Evolutionary conservation across 2,113 vertebrate genomes (phyloP).

Genomic region (Phoxinus phoxinus): DNA sequence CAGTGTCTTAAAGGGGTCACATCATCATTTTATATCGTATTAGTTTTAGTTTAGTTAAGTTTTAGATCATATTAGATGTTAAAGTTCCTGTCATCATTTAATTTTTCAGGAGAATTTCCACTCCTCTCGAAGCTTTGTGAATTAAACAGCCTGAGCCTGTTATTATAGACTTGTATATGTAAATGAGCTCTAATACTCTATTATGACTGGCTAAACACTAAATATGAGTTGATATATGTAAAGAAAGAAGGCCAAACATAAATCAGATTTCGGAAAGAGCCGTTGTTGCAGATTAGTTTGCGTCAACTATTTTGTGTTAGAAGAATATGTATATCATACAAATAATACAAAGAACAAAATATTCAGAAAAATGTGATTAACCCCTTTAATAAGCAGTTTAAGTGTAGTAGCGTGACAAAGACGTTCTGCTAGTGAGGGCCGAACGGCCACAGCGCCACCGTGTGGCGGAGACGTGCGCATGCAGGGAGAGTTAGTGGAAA

Average conservation of each 20-base stretch:
- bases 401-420: background rate
- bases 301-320: background rate
- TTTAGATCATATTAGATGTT: too few relatives aligned
- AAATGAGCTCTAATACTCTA: background rate
- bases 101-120: background rate
- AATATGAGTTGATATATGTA: background rate
- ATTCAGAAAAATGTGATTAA: background rate
- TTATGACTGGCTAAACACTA: background rate
- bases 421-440: background rate
- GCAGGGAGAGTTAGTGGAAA: background rate
- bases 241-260: background rate
- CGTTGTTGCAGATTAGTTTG: background rate
- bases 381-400: slow-evolving; percentile 17
- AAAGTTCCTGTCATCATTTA: background rate
- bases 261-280: background rate
- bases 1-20: slow-evolving; percentile 5
- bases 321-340: background rate
- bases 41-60: too few relatives aligned
- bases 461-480: background rate
- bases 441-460: background rate
- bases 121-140: background rate
- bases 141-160: background rate
- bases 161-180: background rate
- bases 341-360: background rate
- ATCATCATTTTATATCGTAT: background rate